These are phyloP conservation scores for Sebastes diaconus DNA, from an alignment of 2,797 vertebrate genomes.

Conservation along the genomic window DNA sequence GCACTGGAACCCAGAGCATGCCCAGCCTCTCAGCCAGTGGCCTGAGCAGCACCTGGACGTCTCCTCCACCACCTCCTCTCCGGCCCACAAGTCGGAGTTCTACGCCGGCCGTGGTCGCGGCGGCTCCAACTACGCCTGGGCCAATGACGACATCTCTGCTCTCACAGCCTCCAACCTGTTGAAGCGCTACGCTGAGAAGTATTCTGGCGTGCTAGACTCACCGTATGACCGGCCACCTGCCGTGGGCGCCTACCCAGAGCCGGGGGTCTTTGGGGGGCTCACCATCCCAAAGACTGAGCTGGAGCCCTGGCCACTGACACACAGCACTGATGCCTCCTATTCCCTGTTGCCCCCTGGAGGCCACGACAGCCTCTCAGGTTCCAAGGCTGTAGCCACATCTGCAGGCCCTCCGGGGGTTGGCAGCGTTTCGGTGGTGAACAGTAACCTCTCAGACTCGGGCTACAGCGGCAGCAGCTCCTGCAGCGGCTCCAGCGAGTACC, in stretches of 20 bases:
- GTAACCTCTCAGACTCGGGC: constrained; percentile 86
- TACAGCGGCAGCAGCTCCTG: constrained; percentile 86
- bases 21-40: constrained; percentile 98
- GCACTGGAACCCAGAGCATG: constrained; percentile 99
- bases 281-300: constrained; percentile 88
- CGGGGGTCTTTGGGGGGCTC: constrained; percentile 85
- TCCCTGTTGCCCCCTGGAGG: constrained; percentile 85
- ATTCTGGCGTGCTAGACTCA: constrained; percentile 91
- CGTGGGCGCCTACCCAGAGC: constrained; percentile 86
- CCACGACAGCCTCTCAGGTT: constrained; percentile 86
- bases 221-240: constrained; percentile 89
- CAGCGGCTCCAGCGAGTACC: constrained; percentile 86
- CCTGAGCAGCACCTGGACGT: constrained; percentile 99
- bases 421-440: constrained; percentile 83
- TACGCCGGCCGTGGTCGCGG: constrained; percentile 85
- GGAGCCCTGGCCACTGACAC: constrained; percentile 90
- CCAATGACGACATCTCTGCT: constrained; percentile 97
- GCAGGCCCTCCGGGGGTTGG: constrained; percentile 83
- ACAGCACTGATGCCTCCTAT: constrained; percentile 87
- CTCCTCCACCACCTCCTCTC: constrained; percentile 96
- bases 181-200: constrained; percentile 98
- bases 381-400: constrained; percentile 82
- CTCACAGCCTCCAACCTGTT: constrained; percentile 97
- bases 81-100: constrained; percentile 93
- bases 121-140: constrained; percentile 96